Percentiles rank a stretch among this genome's conserved stretches.
Conservation (phyloP, 2,888 invertebrate genomes). For the Xylocampa areola region DNA sequence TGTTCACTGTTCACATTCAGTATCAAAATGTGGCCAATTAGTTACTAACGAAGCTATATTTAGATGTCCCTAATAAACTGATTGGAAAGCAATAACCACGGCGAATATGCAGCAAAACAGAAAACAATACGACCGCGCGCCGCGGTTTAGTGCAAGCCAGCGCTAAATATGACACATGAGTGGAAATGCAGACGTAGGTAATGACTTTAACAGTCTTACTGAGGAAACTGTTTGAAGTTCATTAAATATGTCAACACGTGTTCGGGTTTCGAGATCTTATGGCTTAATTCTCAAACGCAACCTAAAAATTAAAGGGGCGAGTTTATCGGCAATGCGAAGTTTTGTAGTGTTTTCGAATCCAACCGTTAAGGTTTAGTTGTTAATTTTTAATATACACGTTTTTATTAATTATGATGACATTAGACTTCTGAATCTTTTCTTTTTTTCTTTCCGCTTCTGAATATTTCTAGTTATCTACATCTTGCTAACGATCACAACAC, state of each 20-base stretch:
- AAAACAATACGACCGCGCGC: conserved; percentile 16
- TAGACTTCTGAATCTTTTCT: too few relatives aligned
- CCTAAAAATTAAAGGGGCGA: too few relatives aligned
- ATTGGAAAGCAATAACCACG: conserved; percentile 25
- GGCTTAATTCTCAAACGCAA: background rate
- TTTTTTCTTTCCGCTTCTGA: too few relatives aligned
- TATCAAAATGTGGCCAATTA: conserved; percentile 18
- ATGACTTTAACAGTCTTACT: conserved; percentile 51
- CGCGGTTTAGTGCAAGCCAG: conserved; percentile 7
- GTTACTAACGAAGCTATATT: conserved; percentile 34
- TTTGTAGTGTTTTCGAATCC: too few relatives aligned
- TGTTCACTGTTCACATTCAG: background rate
- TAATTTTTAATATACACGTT: too few relatives aligned
- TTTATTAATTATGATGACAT: too few relatives aligned
- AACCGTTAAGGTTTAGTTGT: too few relatives aligned
- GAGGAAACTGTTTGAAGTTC: conserved; percentile 7
- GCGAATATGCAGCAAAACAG: conserved; percentile 10
- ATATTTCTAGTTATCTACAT: too few relatives aligned
- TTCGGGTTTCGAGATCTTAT: background rate
- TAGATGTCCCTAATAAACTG: conserved; percentile 33
- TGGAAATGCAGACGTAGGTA: conserved; percentile 53
- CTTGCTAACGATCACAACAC: too few relatives aligned
- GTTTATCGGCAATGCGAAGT: too few relatives aligned
- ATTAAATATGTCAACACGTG: background rate
- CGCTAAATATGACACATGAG: conserved; percentile 39